phyloP scores from a whole-genome alignment of 2,888 invertebrate species.

The Litoditis marina region DNA sequence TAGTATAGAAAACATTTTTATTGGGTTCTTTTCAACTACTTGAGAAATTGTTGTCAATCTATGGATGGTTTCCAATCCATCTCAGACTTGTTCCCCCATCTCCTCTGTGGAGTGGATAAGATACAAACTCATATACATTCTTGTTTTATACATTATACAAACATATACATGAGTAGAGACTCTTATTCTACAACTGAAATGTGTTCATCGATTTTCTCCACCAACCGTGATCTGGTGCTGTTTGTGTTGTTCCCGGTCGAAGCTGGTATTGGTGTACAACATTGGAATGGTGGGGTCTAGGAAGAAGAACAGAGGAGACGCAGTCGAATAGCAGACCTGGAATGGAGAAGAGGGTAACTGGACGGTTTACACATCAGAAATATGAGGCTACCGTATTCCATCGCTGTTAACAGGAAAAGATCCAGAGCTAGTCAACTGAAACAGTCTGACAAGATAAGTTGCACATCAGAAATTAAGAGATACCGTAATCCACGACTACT shows the following conservation, averaged over 20 bases:
- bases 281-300: constrained; percentile 32
- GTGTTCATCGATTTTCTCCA: not conserved
- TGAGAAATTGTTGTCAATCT: no score
- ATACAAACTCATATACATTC: no score
- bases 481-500: no score
- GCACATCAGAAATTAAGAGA: no score
- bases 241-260: constrained; percentile 38
- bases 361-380: not conserved
- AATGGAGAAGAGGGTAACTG: not conserved
- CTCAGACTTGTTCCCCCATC: no score
- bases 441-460: no score
- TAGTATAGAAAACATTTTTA: no score
- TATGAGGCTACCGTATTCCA: not conserved
- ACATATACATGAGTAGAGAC: no score
- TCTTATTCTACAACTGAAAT: not conserved
- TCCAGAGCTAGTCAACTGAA: not conserved
- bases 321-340: constrained; percentile 35
- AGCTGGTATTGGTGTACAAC: constrained; percentile 35
- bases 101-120: no score
- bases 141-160: no score
- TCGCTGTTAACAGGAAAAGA: not conserved
- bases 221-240: constrained; percentile 31
- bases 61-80: no score
- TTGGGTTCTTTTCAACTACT: no score
- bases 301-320: constrained; percentile 37